These are phyloP conservation scores for Macrotrachela quadricornifera DNA, from an alignment of 1,140 invertebrate genomes.

Conservation along the genomic window DNA sequence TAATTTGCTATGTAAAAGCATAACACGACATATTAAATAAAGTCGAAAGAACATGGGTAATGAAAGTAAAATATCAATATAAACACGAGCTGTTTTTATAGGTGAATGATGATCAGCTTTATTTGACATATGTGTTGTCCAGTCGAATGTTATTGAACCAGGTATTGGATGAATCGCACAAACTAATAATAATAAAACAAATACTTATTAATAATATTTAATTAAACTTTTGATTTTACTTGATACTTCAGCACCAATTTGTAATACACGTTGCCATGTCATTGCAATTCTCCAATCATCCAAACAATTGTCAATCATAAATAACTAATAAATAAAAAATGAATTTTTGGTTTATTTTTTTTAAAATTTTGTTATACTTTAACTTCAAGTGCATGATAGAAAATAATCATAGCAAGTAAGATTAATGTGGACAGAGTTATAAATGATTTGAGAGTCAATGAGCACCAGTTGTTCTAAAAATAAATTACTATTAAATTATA, in stretches of 20 bases:
- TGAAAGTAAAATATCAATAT: conserved; percentile 39
- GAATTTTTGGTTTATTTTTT: too few relatives aligned
- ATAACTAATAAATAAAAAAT: conserved; percentile 45
- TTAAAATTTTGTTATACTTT: conserved; percentile 55
- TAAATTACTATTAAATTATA: too few relatives aligned
- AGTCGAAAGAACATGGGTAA: conserved; percentile 96
- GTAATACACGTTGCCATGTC: conserved; percentile 78
- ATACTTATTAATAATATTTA: too few relatives aligned
- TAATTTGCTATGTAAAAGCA: conserved; percentile 93
- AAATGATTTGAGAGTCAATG: conserved; percentile 82
- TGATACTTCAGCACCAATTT: conserved; percentile 70
- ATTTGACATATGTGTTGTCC: conserved; percentile 45
- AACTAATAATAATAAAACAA: conserved; percentile 30
- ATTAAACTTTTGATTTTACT: too few relatives aligned
- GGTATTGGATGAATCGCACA: conserved; percentile 93
- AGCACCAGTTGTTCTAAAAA: conserved; percentile 21
- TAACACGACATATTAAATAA: conserved; percentile 94
- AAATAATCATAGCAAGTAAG: conserved; percentile 87
- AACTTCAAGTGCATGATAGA: conserved; percentile 98
- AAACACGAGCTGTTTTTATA: not conserved
- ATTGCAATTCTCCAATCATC: conserved; percentile 99
- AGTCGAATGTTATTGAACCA: conserved; percentile 77
- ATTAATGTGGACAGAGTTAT: conserved; percentile 96
- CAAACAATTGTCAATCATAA: conserved; percentile 98
- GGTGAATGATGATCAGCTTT: too few relatives aligned